Base-by-base conservation (phyloP, 2,797 vertebrate species). In the Helicolenus hilgendorfi region DNA sequence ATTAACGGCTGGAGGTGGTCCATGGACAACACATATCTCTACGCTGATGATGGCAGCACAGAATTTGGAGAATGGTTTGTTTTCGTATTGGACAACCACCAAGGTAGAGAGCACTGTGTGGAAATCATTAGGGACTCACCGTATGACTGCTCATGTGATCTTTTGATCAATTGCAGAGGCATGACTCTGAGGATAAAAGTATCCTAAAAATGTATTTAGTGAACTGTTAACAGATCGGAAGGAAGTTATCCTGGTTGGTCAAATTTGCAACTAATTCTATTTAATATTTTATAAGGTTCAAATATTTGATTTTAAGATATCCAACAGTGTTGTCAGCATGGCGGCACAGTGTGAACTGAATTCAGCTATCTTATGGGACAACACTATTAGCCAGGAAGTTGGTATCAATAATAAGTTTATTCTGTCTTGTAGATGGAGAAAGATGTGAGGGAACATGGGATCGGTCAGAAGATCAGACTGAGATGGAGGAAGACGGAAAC, bases 1-100 rank as follows among this genome's bases (percentile, higher is more conserved):
- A 3, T 9, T 14, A 31, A 41, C 0, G 15, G 13, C 14, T 89
- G 81, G 78, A 81, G 13, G 63, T 79, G 75, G 84, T 79, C 83
- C 7, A 31, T 65, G 9, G 49, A 88, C 64, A 68, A 53, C 20
- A 70, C 83, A 62, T 58, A 45, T n/a, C 27, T 85, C 35, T 73
- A 71, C 9, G 2, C 22, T 3, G 13, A 77, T 24, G 60, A 62
- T 62, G 35, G 38, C 5, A 55, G 5, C 14, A 68, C 36, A 58
- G 13, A 6, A 14, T 58, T 69, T 18, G 77, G 86, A 20, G 15
- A 64, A 10, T 76, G 77, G 70, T 49, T 68, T 56, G 14, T 2
- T 56, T 58, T 79, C 0, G 41, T 45, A 18, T 15, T 18, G 41
- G 41, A 45, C 0, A 0, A 45, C 41, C 41, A 7, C 41, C 14